phyloP scores from a whole-genome alignment of 2,888 invertebrate genomes.

The Panopea generosa region DNA sequence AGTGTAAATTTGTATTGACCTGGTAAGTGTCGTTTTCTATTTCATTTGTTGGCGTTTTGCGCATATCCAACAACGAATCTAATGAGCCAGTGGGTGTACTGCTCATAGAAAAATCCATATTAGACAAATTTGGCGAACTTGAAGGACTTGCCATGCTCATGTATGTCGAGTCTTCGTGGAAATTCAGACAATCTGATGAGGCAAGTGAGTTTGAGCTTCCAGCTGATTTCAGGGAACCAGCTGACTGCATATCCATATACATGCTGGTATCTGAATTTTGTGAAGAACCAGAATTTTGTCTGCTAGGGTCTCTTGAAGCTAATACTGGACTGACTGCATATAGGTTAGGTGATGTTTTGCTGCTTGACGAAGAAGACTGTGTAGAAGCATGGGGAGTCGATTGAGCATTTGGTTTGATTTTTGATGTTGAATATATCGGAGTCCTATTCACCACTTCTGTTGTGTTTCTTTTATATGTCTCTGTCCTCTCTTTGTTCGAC shows the following conservation, averaged over 20 bases:
- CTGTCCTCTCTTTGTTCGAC: slow-evolving; percentile 33
- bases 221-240: slow-evolving; percentile 38
- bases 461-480: slow-evolving; percentile 43
- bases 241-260: slow-evolving; percentile 68
- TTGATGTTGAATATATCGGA: slow-evolving; percentile 31
- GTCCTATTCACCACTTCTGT: slow-evolving; percentile 34
- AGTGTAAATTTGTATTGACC: slow-evolving; percentile 55
- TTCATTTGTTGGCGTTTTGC: slow-evolving; percentile 60
- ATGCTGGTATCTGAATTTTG: slow-evolving; percentile 51
- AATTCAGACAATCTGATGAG: slow-evolving; percentile 64
- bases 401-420: slow-evolving; percentile 49
- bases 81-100: slow-evolving; percentile 69
- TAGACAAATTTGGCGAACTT: slow-evolving; percentile 73
- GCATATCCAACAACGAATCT: slow-evolving; percentile 61
- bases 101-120: slow-evolving; percentile 68
- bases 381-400: slow-evolving; percentile 40
- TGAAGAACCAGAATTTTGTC: slow-evolving; percentile 31
- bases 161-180: slow-evolving; percentile 69
- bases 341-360: slow-evolving; percentile 37
- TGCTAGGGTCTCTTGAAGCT: slow-evolving; percentile 43
- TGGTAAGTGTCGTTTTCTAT: slow-evolving; percentile 60
- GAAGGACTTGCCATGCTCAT: slow-evolving; percentile 75
- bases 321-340: slow-evolving; percentile 66
- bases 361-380: slow-evolving; percentile 8
- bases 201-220: slow-evolving; percentile 66